Evolutionary conservation across 2,888 invertebrate species (phyloP), one percentile per base, ranked within the genome.

Genomic region (Philhelius pedissequus): DNA sequence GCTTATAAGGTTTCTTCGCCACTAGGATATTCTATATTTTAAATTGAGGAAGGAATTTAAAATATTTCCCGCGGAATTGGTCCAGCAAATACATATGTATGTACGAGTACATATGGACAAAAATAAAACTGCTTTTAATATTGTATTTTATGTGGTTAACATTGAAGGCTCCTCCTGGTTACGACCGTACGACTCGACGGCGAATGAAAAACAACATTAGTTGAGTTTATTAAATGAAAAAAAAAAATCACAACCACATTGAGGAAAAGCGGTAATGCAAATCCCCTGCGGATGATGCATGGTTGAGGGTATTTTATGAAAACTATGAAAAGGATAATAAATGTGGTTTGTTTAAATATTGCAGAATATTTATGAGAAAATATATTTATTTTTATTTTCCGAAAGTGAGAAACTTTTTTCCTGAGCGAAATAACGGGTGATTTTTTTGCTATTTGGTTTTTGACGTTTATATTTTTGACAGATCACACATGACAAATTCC

Each of bases 21-120:
- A 48, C 20, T 11, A 48, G 45, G 48, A 22, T 48, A 22, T 22
- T 48, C 13, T 22, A 22, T 27, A 38, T 38, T 20, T 13, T 13
- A 22, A 78, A 38, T 32, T 13, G 22, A 4, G 9, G 52, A 54
- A 54, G 5, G 20, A 25, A 40, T 25, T 38, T 60, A 8, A 71
- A 71, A 71, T 50, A 66, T 78, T 58, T 66, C 48, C 64, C 30
- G 32, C 64, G 64, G 64, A 71, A 78, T 22, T 64, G 43, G 35
- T 48, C 9, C 5, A 30, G 0, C 13, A 27, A 15, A 15, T n/a
- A n/a, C n/a, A n/a, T n/a, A n/a, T n/a, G n/a, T n/a, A n/a, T n/a
- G n/a, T n/a, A 58, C 35, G 20, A 22, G 27, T 66, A 25, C 45
- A 18, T n/a, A n/a, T 9, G 4, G 3, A 48, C 5, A 48, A 22